Evolutionary conservation across 1,140 invertebrate species (phyloP), one percentile per base, ranked within the genome.

Genomic region (Phenacoccus solenopsis): DNA sequence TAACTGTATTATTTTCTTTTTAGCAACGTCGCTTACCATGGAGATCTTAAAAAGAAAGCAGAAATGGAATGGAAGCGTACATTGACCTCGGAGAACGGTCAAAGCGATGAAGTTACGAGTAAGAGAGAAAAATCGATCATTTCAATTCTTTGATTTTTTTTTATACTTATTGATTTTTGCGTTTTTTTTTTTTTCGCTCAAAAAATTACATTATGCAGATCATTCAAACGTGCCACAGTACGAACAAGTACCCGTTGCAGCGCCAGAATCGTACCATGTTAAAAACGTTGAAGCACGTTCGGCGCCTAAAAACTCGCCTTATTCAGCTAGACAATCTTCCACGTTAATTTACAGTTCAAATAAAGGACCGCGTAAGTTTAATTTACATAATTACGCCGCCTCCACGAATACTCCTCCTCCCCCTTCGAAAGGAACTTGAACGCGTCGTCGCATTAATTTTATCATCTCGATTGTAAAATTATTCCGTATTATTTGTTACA

Each of bases 21-120:
- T 69, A 93, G 93, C 76, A 95, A 96, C 82, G 93, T 95, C 7
- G 89, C 92, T 7, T 98, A 98, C 81, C 94, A 97, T 79, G 94
- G 94, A 5, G 93, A 97, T 72, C 81, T 94, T 70, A 89, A 95
- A 79, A 93, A 94, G 79, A 96, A 96, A 79, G 90, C 91, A 0
- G 88, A 89, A 73, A 95, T 95, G 92, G 93, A 96, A 81, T 88
- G 91, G 74, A 90, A 91, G 77, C 80, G 91, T 73, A 86, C 84
- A 74, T 85, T 90, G 74, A 87, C 86, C 72, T 82, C 80, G 1
- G 90, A 87, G 79, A 90, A 87, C 76, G 89, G 83, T 73, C 74
- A 76, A 32, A 13, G 49, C 3, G 69, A 67, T 21, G 30, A 67
- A 28, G 22, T 20, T 20, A 22, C 68, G 1, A 38, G 30, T 69